These are phyloP conservation scores for Ataeniobius toweri DNA, from an alignment of 2,797 vertebrate genomes.

Conservation along the genomic window DNA sequence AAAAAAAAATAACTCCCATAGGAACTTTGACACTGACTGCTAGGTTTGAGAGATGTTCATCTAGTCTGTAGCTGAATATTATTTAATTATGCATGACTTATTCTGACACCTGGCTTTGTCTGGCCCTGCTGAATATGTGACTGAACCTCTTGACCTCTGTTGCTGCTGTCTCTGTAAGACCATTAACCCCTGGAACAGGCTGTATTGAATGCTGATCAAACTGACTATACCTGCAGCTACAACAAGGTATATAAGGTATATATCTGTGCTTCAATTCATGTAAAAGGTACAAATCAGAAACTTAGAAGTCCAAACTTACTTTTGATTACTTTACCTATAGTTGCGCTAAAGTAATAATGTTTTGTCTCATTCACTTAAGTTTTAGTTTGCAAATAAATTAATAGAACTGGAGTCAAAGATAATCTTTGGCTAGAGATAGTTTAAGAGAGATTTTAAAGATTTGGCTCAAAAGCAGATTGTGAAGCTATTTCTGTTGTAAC, in stretches of 20 bases:
- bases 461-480: not conserved
- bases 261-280: not conserved
- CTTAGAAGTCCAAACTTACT: too few species aligned
- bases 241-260: not conserved
- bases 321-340: not conserved
- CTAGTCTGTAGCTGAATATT: conserved; percentile 15
- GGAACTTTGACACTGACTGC: not conserved
- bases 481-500: too few species aligned
- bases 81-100: conserved; percentile 38
- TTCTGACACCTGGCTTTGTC: conserved; percentile 46
- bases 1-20: not conserved
- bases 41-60: not conserved
- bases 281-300: not conserved
- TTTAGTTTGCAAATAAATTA: not conserved
- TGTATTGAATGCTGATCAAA: conserved; percentile 35
- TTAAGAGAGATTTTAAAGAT: not conserved
- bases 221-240: not conserved
- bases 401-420: not conserved
- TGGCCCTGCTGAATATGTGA: conserved; percentile 43
- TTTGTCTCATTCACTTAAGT: not conserved
- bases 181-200: not conserved
- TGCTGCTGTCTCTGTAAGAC: conserved; percentile 9
- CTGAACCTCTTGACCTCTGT: conserved; percentile 43
- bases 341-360: too few species aligned
- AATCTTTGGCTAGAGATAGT: not conserved